Evolutionary conservation across 2,888 invertebrate species (phyloP).

Genomic region (Heliconius aoede): DNA sequence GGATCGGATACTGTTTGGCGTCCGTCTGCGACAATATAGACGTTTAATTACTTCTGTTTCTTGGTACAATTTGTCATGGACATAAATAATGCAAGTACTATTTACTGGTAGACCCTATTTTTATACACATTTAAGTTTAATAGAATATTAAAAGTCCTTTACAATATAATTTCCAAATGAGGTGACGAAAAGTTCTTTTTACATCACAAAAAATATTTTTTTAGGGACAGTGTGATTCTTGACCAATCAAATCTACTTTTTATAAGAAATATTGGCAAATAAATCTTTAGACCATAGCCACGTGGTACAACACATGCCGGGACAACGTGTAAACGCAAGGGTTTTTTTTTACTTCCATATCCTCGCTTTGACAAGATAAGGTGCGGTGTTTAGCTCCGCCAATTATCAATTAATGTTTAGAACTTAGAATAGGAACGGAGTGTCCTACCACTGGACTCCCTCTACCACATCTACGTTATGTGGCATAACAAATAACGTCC

Average conservation of each 20-base stretch:
- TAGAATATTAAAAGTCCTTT: not conserved
- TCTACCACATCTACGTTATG: no score
- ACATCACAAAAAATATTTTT: no score
- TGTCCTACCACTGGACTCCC: no score
- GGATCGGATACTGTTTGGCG: slow-evolving; percentile 69
- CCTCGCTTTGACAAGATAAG: no score
- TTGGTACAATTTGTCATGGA: slow-evolving; percentile 13
- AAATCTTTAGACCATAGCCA: not conserved
- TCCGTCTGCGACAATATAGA: slow-evolving; percentile 72
- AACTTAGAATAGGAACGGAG: no score
- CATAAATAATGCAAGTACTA: slow-evolving; percentile 14
- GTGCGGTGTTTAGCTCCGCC: no score
- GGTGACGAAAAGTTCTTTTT: not conserved
- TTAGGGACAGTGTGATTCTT: no score
- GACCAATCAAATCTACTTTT: not conserved
- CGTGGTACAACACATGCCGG: fast-evolving
- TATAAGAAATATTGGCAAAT: not conserved
- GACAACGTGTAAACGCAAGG: not conserved
- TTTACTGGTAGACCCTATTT: not conserved
- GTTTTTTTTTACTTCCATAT: no score
- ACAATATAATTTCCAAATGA: not conserved
- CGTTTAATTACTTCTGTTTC: slow-evolving; percentile 41
- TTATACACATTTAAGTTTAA: not conserved
- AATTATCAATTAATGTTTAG: no score
- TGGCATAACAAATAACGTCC: no score